phyloP scores from a whole-genome alignment of 2,113 vertebrate species.

The Ailurus styani region DNA sequence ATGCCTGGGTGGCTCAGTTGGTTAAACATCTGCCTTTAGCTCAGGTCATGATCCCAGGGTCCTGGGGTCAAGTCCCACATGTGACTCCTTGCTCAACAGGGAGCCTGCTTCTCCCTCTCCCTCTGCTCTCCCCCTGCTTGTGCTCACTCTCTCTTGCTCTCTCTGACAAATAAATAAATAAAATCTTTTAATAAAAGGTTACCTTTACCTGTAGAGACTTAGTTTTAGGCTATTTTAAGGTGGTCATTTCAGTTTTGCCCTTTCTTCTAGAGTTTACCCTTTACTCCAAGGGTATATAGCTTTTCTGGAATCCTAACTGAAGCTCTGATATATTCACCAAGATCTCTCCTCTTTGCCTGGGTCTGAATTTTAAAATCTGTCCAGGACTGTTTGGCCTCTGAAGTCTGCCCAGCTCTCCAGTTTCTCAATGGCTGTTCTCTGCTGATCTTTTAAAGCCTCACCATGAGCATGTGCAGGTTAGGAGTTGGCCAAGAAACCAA shows the following conservation, averaged over 20 bases:
- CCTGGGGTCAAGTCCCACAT: background rate
- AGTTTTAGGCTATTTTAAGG: background rate
- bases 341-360: background rate
- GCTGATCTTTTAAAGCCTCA: background rate
- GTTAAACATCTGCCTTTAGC: background rate
- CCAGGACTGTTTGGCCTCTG: background rate
- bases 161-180: background rate
- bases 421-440: background rate
- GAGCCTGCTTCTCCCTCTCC: background rate
- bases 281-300: background rate
- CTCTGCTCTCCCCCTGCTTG: background rate
- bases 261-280: background rate
- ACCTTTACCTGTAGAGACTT: background rate
- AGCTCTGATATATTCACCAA: background rate
- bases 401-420: background rate
- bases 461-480: background rate
- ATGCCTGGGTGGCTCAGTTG: background rate
- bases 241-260: background rate
- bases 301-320: background rate
- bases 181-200: background rate
- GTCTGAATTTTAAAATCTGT: background rate
- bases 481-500: background rate
- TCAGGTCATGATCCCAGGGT: background rate
- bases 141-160: background rate
- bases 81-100: background rate